Evolutionary conservation across 2,888 invertebrate genomes (phyloP).

Genomic region (Synanthedon myopaeformis): DNA sequence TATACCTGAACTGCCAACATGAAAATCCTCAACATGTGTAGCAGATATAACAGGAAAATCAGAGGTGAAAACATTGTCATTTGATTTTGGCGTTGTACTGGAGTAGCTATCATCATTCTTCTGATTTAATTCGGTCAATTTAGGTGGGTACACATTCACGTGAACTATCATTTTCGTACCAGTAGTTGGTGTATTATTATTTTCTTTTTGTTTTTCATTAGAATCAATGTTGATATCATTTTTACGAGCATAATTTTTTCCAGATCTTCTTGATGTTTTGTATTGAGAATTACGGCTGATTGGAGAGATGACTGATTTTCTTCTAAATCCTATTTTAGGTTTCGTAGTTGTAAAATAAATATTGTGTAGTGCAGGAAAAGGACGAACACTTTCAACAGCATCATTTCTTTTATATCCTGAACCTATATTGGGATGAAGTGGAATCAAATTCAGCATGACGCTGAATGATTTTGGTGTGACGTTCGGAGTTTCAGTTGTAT

Average conservation of each 20-base stretch:
- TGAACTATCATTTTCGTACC: conserved; percentile 73
- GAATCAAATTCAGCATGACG: conserved; percentile 75
- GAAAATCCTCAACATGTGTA: conserved; percentile 47
- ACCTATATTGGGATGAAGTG: conserved; percentile 18
- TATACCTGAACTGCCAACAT: conserved; percentile 53
- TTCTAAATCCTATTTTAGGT: conserved; percentile 45
- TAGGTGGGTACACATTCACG: conserved; percentile 73
- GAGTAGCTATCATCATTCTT: conserved; percentile 12
- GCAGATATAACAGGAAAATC: conserved; percentile 31
- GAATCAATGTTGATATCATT: not conserved
- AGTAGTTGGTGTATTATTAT: conserved; percentile 12
- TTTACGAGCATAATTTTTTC: not conserved
- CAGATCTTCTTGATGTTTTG: conserved; percentile 21
- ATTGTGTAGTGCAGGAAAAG: conserved; percentile 19
- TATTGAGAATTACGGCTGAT: conserved; percentile 19
- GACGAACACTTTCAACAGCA: conserved; percentile 7
- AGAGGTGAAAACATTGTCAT: conserved; percentile 13
- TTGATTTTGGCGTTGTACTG: conserved; percentile 10
- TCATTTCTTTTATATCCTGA: conserved; percentile 27
- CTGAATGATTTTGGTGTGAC: conserved; percentile 69
- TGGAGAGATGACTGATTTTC: conserved; percentile 29
- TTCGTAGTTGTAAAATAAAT: conserved; percentile 48
- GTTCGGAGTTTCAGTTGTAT: conserved; percentile 8
- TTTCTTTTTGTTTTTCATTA: conserved; percentile 6
- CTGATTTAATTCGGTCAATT: conserved; percentile 24